Conservation (phyloP, 1,140 invertebrate species). For the Wiebesia pumilae region DNA sequence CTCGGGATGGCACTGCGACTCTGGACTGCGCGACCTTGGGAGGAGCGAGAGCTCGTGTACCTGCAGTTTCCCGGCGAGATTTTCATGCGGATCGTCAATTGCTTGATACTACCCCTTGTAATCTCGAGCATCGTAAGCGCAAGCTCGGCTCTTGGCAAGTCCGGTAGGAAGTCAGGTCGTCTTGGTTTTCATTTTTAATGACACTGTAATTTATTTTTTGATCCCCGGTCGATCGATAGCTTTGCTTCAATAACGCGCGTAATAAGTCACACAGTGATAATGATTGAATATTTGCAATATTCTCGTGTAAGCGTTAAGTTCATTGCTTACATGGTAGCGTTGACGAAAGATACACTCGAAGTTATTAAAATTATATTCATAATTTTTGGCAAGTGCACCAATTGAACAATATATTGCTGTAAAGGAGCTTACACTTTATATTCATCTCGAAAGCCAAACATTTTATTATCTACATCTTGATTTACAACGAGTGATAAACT, state of each 20-base stretch:
- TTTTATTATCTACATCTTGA: neutral
- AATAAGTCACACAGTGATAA: too few relatives aligned
- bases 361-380: too few relatives aligned
- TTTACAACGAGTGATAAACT: neutral
- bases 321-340: too few relatives aligned
- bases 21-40: constrained; percentile 78
- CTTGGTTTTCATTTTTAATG: neutral
- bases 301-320: too few relatives aligned
- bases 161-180: constrained; percentile 75
- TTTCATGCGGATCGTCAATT: constrained; percentile 93
- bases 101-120: constrained; percentile 91
- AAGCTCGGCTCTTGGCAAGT: constrained; percentile 85
- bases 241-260: too few relatives aligned
- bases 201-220: neutral
- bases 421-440: neutral
- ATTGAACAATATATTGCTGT: too few relatives aligned
- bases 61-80: constrained; percentile 91
- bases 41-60: constrained; percentile 87
- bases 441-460: neutral
- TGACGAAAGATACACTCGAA: too few relatives aligned
- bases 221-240: neutral
- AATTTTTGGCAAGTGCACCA: too few relatives aligned
- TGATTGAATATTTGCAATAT: too few relatives aligned
- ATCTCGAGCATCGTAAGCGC: constrained; percentile 91
- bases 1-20: constrained; percentile 84